Evolutionary conservation across 2,888 invertebrate species (phyloP), one percentile per base, ranked within the genome.

Genomic region (Brachycybe producta): DNA sequence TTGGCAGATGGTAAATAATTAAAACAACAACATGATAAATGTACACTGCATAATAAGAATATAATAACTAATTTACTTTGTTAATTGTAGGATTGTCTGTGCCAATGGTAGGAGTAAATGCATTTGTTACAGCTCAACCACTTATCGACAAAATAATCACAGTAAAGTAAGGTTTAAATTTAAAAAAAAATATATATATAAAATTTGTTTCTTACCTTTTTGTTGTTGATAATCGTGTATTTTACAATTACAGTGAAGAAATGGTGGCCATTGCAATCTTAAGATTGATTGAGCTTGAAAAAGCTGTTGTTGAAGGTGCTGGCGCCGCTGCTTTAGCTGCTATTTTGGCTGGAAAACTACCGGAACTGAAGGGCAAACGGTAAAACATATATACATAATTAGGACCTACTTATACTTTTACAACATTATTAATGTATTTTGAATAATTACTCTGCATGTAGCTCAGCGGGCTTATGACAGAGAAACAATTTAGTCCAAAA

Each of bases 241-340:
- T 17, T 21, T 39, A 11, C 8, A 21, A 23, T 52, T 39, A 13
- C 48, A 57, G 67, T 51, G 69, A 70, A 54, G 83, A 86, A 64
- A 82, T 79, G 77, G 80, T 87, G 49, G 85, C 87, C 1, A 75
- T 85, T 53, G 80, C 85, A 1, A 86, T 87, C 51, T 65, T 88
- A 51, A 74, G 80, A 24, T 68, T 86, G 49, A 79, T 84, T 5
- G 87, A 88, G 64, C 73, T 79, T 56, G 87, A 88, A 66, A 88
- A 90, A 65, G 84, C 83, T 58, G 86, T 91, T 13, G 86, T 90
- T 19, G 91, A 91, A 65, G 91, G 91, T 1, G 90, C 87, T 1
- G 91, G 90, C 0, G 90, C 88, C 0, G 76, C 80, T 1, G 84
- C 84, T 0, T 70, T 92, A 11, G 90, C 88, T 0, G 90, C 88